phyloP scores from a whole-genome alignment of 2,113 vertebrate species.

The Neoarius graeffei region DNA sequence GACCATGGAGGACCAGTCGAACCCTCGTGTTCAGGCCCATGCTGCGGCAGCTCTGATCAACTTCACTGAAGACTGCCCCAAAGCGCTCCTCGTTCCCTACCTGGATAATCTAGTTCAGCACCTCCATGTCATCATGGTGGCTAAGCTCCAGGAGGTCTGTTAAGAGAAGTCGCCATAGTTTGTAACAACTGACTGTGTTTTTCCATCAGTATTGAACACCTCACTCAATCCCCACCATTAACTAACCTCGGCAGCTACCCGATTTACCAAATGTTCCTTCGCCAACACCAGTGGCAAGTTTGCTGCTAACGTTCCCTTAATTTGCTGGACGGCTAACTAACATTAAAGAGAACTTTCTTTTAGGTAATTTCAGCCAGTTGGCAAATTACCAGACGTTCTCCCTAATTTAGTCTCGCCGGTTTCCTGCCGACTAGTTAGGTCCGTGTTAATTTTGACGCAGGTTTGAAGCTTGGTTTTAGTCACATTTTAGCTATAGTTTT shows the following conservation, averaged over 20 bases:
- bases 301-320: background rate
- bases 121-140: constrained; percentile 94
- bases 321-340: background rate
- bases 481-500: too few relatives aligned
- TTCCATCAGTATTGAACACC: background rate
- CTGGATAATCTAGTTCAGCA: constrained; percentile 94
- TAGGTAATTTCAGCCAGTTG: background rate
- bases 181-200: background rate
- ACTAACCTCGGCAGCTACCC: background rate
- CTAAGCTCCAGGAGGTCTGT: constrained; percentile 92
- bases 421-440: background rate
- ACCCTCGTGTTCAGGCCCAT: constrained; percentile 95
- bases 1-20: constrained; percentile 96
- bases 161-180: background rate
- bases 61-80: constrained; percentile 98
- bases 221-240: background rate
- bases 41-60: constrained; percentile 96
- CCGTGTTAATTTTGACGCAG: too few relatives aligned
- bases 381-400: background rate
- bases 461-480: too few relatives aligned
- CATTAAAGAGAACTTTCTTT: background rate
- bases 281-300: background rate
- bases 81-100: constrained; percentile 89
- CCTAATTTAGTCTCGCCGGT: background rate
- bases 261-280: background rate